Conservation (phyloP, 2,113 vertebrate genomes). For the Sialia sialis region DNA sequence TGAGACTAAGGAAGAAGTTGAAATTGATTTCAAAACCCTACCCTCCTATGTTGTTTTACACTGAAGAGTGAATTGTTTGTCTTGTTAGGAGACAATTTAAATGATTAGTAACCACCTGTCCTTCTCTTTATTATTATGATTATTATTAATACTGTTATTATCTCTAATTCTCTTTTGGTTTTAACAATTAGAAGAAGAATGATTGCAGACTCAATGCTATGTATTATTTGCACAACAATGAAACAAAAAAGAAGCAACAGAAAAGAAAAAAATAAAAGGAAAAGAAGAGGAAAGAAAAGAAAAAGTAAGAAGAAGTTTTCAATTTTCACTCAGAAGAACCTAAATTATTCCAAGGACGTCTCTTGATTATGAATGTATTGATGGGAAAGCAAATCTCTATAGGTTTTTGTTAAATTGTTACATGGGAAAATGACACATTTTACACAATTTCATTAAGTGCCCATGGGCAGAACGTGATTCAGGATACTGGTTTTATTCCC, state of each 20-base stretch:
- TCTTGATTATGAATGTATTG: background rate
- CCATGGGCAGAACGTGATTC: fast-evolving
- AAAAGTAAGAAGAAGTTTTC: background rate
- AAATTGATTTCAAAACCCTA: background rate
- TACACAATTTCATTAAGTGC: background rate
- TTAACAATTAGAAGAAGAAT: background rate
- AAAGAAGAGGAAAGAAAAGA: fast-evolving
- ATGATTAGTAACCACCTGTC: background rate
- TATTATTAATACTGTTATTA: background rate
- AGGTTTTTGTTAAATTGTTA: background rate
- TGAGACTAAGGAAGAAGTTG: background rate
- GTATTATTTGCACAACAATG: background rate
- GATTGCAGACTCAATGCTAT: background rate
- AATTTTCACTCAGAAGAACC: background rate
- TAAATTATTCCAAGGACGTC: background rate
- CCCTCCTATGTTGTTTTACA: background rate
- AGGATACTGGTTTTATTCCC: background rate
- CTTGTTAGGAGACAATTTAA: background rate
- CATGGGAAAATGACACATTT: background rate
- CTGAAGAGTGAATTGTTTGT: background rate
- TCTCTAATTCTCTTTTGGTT: background rate
- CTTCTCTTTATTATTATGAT: background rate
- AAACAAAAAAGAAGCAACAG: background rate
- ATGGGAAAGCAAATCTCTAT: background rate
- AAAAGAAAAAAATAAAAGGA: no score